Conservation (phyloP, 2,888 invertebrate genomes). For the Cheilosia vulpina region DNA sequence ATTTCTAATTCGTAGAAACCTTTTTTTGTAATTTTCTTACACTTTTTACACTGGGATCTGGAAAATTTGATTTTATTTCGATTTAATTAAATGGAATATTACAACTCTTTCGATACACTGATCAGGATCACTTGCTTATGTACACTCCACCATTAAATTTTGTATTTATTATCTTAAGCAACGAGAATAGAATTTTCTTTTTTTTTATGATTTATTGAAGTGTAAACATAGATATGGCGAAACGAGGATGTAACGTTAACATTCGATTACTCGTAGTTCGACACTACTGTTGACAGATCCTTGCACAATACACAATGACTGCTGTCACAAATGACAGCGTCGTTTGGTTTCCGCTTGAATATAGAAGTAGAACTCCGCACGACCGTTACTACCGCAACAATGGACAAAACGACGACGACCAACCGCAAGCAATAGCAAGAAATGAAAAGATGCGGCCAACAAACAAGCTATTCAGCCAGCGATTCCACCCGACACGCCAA, state of each 20-base stretch:
- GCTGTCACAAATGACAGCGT: not conserved
- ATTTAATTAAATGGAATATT: not conserved
- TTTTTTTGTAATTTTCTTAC: constrained; percentile 1
- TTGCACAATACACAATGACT: not conserved
- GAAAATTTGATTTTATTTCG: not conserved
- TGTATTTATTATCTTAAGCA: constrained; percentile 14
- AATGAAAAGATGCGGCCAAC: constrained; percentile 34
- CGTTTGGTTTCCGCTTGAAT: not conserved
- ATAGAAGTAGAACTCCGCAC: constrained; percentile 11
- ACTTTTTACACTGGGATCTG: not conserved
- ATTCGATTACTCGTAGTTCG: not conserved
- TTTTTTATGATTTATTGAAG: constrained; percentile 27
- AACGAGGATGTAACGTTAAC: constrained; percentile 16
- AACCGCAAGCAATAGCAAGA: not conserved
- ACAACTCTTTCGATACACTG: not conserved
- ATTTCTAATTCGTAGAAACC: not conserved
- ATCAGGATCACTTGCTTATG: not conserved
- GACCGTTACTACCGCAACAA: constrained; percentile 3
- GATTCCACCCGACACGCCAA: constrained; percentile 58
- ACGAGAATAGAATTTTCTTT: not conserved
- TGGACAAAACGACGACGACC: constrained; percentile 1
- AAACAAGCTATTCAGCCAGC: constrained; percentile 56
- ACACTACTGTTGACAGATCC: constrained; percentile 13
- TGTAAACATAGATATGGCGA: constrained; percentile 52
- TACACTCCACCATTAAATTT: constrained; percentile 29